phyloP scores from a whole-genome alignment of 2,113 vertebrate genomes.

The Anser cygnoides region DNA sequence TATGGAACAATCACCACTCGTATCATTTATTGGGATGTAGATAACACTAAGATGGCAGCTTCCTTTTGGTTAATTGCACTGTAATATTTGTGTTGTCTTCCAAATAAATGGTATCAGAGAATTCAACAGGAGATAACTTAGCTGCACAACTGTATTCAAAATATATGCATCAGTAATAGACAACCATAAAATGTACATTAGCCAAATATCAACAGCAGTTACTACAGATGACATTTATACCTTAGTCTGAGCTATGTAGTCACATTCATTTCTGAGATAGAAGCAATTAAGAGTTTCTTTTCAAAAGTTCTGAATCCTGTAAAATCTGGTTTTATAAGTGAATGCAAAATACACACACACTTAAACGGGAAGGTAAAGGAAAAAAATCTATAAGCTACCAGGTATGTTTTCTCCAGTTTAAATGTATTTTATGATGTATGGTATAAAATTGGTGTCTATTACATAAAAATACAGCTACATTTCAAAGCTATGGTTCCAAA shows the following conservation, averaged over 20 bases:
- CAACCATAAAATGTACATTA: not conserved
- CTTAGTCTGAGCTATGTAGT: not conserved
- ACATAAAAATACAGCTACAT: not conserved
- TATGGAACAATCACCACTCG: not conserved
- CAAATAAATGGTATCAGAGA: not conserved
- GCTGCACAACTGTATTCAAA: not conserved
- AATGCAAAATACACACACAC: not conserved
- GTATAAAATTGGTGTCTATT: not conserved
- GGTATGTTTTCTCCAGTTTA: not conserved
- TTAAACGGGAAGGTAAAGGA: not conserved
- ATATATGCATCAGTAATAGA: not conserved
- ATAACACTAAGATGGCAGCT: not conserved
- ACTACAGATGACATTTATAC: not conserved
- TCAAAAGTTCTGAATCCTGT: not conserved
- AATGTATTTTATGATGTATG: not conserved
- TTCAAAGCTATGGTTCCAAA: not conserved
- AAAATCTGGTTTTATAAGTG: not conserved
- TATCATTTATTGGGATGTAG: fast-evolving
- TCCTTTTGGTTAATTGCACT: not conserved
- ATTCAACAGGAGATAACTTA: not conserved
- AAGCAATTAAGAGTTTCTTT: not conserved
- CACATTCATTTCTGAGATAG: no score
- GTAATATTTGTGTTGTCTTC: not conserved
- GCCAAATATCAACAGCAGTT: not conserved
- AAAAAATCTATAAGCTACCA: not conserved